Evolutionary conservation across 2,113 vertebrate species (phyloP).

Genomic region (Daubentonia madagascariensis): DNA sequence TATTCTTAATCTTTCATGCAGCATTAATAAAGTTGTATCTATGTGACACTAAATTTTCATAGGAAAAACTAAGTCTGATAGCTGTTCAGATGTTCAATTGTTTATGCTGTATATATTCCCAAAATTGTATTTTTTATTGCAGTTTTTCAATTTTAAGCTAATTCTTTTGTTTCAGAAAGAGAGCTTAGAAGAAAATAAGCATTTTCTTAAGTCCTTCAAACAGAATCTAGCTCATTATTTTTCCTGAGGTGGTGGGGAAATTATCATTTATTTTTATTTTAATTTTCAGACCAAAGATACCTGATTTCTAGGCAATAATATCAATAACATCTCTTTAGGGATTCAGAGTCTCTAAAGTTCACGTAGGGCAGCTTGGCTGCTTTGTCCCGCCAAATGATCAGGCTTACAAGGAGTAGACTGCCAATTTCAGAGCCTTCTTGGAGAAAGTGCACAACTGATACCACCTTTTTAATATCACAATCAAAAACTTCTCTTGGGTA

Average conservation of each 20-base stretch:
- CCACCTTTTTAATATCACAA: neutral
- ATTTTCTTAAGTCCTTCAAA: neutral
- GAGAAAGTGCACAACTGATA: neutral
- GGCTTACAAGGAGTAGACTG: neutral
- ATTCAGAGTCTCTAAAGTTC: neutral
- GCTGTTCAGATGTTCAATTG: neutral
- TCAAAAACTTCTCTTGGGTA: neutral
- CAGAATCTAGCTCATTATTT: neutral
- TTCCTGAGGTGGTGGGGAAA: neutral
- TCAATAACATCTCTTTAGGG: neutral
- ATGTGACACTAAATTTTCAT: neutral
- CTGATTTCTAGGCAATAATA: neutral
- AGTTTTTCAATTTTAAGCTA: neutral
- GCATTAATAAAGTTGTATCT: neutral
- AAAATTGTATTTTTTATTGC: neutral
- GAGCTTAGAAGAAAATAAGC: neutral
- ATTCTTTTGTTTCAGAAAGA: neutral
- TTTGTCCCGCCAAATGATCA: neutral
- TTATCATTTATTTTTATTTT: slow-evolving; percentile 18
- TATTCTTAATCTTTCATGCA: neutral
- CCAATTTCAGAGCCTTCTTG: neutral
- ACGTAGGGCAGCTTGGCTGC: neutral
- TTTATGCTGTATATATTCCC: neutral
- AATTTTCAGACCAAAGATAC: neutral
- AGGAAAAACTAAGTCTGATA: neutral